phyloP scores from a whole-genome alignment of 2,797 vertebrate genomes.

The Myotis myotis region DNA sequence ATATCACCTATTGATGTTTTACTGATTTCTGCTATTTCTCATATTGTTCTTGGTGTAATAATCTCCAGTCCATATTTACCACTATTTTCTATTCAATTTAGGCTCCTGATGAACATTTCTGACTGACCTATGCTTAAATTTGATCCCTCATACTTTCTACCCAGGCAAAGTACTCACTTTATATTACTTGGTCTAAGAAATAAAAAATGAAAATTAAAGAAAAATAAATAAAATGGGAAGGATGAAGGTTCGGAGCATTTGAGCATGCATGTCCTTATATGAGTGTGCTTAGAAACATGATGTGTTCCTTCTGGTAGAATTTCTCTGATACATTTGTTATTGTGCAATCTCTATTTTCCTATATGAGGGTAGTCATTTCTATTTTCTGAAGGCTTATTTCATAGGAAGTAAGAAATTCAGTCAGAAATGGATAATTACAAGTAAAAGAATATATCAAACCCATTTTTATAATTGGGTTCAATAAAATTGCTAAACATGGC shows the following conservation, averaged over 20 bases:
- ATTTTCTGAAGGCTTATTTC: not conserved
- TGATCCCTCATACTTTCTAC: not conserved
- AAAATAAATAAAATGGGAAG: not conserved
- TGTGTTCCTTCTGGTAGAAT: not conserved
- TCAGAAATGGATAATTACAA: not conserved
- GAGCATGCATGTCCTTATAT: not conserved
- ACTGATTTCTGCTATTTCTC: not conserved
- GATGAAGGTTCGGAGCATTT: not conserved
- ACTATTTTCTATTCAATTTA: not conserved
- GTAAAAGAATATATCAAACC: not conserved
- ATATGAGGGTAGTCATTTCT: not conserved
- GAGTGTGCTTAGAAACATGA: not conserved
- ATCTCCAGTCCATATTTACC: not conserved
- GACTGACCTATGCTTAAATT: not conserved
- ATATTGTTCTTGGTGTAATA: not conserved
- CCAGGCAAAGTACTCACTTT: not conserved
- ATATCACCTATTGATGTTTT: not conserved
- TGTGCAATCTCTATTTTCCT: not conserved
- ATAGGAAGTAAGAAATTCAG: not conserved
- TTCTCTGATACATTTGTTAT: not conserved
- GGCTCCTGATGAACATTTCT: not conserved
- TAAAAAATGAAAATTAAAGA: not conserved
- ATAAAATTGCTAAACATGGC: not conserved
- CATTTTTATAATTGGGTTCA: not conserved
- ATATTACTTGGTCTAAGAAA: not conserved